These are phyloP conservation scores for Serranus cabrilla DNA, from an alignment of 2,797 vertebrate genomes.

Conservation along the genomic window DNA sequence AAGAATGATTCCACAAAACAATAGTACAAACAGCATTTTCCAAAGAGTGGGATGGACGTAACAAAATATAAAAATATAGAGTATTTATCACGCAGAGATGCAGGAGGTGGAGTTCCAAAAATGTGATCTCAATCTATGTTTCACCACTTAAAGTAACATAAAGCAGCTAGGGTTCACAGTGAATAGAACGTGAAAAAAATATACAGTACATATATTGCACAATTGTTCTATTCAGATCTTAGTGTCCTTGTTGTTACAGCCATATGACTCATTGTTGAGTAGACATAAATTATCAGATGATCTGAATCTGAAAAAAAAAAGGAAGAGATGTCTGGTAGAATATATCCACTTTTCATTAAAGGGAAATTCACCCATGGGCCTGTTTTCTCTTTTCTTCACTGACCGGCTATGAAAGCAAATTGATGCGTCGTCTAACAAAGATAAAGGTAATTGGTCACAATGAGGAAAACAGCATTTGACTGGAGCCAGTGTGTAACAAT, in stretches of 20 bases:
- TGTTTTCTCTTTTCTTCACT: constrained; percentile 32
- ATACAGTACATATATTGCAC: no score
- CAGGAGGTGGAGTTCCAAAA: neutral
- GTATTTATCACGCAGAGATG: no score
- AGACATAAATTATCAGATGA: neutral
- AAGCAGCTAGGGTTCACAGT: no score
- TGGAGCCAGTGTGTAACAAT: constrained; percentile 71
- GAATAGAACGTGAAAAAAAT: no score
- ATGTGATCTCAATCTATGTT: neutral
- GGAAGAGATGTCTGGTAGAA: neutral
- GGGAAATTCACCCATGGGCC: constrained; percentile 8
- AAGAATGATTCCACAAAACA: neutral
- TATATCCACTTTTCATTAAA: constrained; percentile 31
- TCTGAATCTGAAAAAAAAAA: neutral
- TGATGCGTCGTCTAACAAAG: constrained; percentile 63
- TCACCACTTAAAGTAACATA: no score
- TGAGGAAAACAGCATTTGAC: constrained; percentile 71
- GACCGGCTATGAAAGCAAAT: constrained; percentile 60
- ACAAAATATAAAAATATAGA: no score
- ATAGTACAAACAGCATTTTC: no score
- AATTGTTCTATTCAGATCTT: no score
- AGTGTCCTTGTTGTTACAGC: no score
- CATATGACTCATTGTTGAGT: no score
- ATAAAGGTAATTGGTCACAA: constrained; percentile 73
- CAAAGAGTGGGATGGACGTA: no score